Base-by-base conservation (phyloP, 2,888 invertebrate genomes). In the Pomacea canaliculata region DNA sequence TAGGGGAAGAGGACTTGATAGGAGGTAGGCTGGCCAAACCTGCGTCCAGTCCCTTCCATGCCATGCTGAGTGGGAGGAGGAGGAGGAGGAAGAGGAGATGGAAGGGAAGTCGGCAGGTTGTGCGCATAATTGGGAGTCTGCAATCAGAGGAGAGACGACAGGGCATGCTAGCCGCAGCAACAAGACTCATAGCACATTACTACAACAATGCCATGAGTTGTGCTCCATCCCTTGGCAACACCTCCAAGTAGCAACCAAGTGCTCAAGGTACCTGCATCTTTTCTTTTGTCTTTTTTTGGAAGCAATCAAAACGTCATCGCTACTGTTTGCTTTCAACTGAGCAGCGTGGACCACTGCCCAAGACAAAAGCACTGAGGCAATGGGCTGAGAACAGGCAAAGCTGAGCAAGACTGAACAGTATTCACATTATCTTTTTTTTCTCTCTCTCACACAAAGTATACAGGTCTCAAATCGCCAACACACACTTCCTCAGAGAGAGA, bases 1-100 rank as follows among this genome's bases (percentile, higher is more conserved):
- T 81, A 85, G 16, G 85, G 84, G 76, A 77, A 82, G 18, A 84
- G 65, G 48, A 82, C 79, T 71, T 78, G 75, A 70, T 81, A 80
- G 60, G 82, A 79, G 60, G 78, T 65, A 16, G 78, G 72, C 37
- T 73, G 78, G 19, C 56, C 60, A 16, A 56, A 56, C 51, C 12
- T 8, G 18, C 66, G 73, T 4, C 68, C 72, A 48, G 49, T 78
- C 59, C 73, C 70, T 23, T 66, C 56, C 27, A 37, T 56, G 73
- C 69, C 51, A 49, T 71, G 74, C 56, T 19, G 51, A 68, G 49
- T 67, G 70, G 19, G 10, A 19, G 56, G n/a, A 18, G 9, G 59
- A 63, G 67, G 63, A 37, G 63, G 67, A 48, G 65, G 70, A 27
- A 63, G 78, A 65, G 73, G 70, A n/a, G 71, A 23, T 23, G 73